A percentile compares a stretch with the other conserved stretches of the same genome.
Evolutionary conservation across 2,888 invertebrate species (phyloP).

Genomic region (Gisinianus flammeolus): DNA sequence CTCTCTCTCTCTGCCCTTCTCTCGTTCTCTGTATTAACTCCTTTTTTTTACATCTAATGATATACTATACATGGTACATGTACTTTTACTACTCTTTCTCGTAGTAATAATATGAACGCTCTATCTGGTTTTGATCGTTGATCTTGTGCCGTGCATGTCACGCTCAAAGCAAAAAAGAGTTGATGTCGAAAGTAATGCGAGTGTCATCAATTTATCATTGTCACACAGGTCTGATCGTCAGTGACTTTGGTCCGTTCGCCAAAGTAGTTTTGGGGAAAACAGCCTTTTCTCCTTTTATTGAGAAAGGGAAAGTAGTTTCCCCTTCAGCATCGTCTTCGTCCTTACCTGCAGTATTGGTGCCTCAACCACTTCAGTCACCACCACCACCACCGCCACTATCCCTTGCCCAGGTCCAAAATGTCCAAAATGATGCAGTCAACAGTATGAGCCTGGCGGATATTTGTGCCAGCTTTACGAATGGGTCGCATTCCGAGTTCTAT

Average conservation of each 20-base stretch:
- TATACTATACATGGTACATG: not conserved
- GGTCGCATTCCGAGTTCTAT: conserved; percentile 67
- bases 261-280: conserved; percentile 35
- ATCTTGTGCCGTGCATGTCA: conserved; percentile 26
- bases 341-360: not conserved
- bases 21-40: too few relatives aligned
- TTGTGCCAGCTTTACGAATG: conserved; percentile 46
- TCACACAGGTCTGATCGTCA: conserved; percentile 36
- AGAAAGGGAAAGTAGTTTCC: not conserved
- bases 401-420: conserved; percentile 41
- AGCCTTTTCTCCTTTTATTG: conserved; percentile 17
- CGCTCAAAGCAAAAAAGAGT: conserved; percentile 14
- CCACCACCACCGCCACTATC: conserved; percentile 21
- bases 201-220: conserved; percentile 35
- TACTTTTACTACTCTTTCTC: too few relatives aligned
- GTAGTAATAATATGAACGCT: not conserved
- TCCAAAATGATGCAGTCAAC: conserved; percentile 36
- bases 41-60: not conserved
- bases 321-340: conserved; percentile 7
- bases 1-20: too few relatives aligned
- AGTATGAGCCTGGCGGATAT: conserved; percentile 36
- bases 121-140: conserved; percentile 31
- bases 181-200: conserved; percentile 27
- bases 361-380: conserved; percentile 21
- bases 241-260: conserved; percentile 31